These are phyloP conservation scores for Anticlea derivata DNA, from an alignment of 2,888 invertebrate species.

Conservation along the genomic window DNA sequence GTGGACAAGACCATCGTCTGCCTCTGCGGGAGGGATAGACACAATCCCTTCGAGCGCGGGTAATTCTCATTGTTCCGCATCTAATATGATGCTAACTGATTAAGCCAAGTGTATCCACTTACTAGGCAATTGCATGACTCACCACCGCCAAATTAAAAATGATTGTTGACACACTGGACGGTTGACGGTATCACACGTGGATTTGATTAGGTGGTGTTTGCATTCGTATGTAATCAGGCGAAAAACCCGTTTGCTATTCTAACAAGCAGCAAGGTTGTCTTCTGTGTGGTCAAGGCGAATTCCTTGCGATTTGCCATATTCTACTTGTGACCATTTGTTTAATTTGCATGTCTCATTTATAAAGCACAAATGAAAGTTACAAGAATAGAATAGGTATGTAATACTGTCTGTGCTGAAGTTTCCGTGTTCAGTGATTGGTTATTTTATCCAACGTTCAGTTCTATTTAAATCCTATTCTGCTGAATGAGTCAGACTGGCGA, in stretches of 20 bases:
- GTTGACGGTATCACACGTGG: slow-evolving; percentile 23
- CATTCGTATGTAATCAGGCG: slow-evolving; percentile 26
- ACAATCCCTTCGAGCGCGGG: slow-evolving; percentile 81
- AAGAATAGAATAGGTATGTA: slow-evolving; percentile 47
- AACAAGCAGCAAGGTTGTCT: slow-evolving; percentile 64
- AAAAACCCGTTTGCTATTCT: slow-evolving; percentile 61
- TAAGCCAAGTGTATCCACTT: slow-evolving; percentile 46
- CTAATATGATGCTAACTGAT: slow-evolving; percentile 53
- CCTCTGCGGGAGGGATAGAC: slow-evolving; percentile 76
- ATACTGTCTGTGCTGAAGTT: slow-evolving; percentile 40
- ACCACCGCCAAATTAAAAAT: slow-evolving; percentile 30
- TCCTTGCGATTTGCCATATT: slow-evolving; percentile 56
- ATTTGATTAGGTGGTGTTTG: slow-evolving; percentile 11
- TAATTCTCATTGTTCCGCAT: slow-evolving; percentile 62
- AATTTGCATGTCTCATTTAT: slow-evolving; percentile 33
- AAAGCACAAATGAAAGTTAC: slow-evolving; percentile 36
- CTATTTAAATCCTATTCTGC: slow-evolving; percentile 62
- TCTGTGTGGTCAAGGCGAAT: slow-evolving; percentile 69
- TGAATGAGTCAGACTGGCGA: slow-evolving; percentile 64
- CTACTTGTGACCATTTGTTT: slow-evolving; percentile 42
- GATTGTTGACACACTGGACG: slow-evolving; percentile 19
- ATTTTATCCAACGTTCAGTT: slow-evolving; percentile 48
- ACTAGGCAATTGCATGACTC: slow-evolving; percentile 37
- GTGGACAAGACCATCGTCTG: slow-evolving; percentile 82
- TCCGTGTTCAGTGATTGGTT: slow-evolving; percentile 54